These are phyloP conservation scores for Ethmia dodecea DNA, from an alignment of 2,888 invertebrate genomes.

Conservation along the genomic window DNA sequence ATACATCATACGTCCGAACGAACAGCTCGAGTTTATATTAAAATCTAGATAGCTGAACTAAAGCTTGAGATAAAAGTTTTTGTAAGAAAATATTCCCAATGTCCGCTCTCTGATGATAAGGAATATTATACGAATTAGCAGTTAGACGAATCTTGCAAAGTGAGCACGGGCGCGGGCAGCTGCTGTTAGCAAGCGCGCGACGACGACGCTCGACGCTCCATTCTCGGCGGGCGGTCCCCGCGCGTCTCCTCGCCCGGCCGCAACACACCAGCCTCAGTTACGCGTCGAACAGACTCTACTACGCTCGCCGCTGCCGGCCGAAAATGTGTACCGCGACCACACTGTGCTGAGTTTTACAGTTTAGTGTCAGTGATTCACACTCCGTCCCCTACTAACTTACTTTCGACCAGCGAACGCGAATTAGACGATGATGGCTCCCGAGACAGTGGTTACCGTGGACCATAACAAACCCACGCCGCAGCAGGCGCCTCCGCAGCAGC, in stretches of 20 bases:
- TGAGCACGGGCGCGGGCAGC: slow-evolving; percentile 3
- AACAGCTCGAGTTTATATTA: too few relatives aligned
- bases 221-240: slow-evolving; percentile 34
- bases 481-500: slow-evolving; percentile 65
- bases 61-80: too few relatives aligned
- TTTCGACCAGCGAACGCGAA: slow-evolving; percentile 23
- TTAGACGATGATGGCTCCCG: slow-evolving; percentile 85
- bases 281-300: slow-evolving; percentile 53
- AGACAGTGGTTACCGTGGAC: slow-evolving; percentile 89
- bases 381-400: slow-evolving; percentile 25
- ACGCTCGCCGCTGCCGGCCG: slow-evolving; percentile 46
- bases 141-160: too few relatives aligned
- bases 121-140: too few relatives aligned
- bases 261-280: slow-evolving; percentile 37
- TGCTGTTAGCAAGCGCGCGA: not conserved
- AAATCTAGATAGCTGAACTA: too few relatives aligned
- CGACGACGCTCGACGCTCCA: slow-evolving; percentile 14
- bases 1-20: too few relatives aligned
- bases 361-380: slow-evolving; percentile 60
- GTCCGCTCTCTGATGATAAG: too few relatives aligned
- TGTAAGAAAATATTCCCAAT: too few relatives aligned
- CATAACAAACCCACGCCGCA: slow-evolving; percentile 75
- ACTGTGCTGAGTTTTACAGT: slow-evolving; percentile 52
- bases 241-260: slow-evolving; percentile 22
- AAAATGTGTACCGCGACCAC: slow-evolving; percentile 58